These are phyloP conservation scores for Limnephilus lunatus DNA, from an alignment of 2,888 invertebrate genomes.

Conservation along the genomic window DNA sequence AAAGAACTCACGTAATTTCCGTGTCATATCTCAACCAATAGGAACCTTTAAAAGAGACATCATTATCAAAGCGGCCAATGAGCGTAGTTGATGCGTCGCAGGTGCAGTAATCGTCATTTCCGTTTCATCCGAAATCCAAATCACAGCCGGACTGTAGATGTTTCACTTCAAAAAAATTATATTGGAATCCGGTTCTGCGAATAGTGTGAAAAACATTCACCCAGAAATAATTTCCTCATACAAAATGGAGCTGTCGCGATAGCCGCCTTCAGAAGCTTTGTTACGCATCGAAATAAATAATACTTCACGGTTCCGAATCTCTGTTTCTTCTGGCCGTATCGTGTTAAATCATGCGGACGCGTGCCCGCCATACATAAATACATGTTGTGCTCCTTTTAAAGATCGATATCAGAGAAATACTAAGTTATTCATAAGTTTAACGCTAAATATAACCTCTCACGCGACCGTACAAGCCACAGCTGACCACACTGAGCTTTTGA, in stretches of 20 bases:
- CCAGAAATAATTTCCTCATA: not conserved
- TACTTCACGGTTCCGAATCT: conserved; percentile 44
- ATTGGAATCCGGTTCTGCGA: not conserved
- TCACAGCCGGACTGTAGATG: too few relatives aligned
- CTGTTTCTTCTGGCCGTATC: conserved; percentile 46
- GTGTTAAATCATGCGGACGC: conserved; percentile 55
- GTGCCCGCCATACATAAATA: conserved; percentile 56
- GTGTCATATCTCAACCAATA: too few relatives aligned
- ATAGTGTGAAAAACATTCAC: not conserved
- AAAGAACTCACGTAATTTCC: too few relatives aligned
- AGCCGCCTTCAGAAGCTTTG: not conserved
- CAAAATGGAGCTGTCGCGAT: not conserved
- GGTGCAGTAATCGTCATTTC: too few relatives aligned
- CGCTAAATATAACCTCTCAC: conserved; percentile 58
- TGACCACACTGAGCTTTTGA: not conserved
- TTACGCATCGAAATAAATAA: not conserved
- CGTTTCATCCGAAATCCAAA: too few relatives aligned
- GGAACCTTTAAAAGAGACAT: too few relatives aligned
- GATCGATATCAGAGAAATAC: conserved; percentile 64
- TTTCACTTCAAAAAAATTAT: not conserved
- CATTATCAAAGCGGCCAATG: too few relatives aligned
- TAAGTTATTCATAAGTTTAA: conserved; percentile 60
- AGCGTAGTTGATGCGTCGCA: too few relatives aligned
- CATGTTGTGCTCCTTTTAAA: conserved; percentile 55
- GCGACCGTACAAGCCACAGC: conserved; percentile 37